Conservation (phyloP, 2,888 invertebrate genomes). For the Hofmannophila pseudospretella region DNA sequence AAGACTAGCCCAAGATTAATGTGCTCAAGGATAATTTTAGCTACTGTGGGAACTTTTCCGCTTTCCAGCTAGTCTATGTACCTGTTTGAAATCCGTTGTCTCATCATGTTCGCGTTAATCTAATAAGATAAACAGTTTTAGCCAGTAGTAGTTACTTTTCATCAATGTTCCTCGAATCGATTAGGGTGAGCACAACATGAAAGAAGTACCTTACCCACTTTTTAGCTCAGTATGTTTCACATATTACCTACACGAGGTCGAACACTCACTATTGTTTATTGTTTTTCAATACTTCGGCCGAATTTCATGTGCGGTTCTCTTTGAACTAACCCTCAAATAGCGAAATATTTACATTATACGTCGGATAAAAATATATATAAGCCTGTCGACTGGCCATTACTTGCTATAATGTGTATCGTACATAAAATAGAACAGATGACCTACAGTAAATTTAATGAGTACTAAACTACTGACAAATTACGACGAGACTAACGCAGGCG, state of each 20-base stretch:
- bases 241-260: conserved; percentile 35
- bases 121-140: background rate
- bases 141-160: background rate
- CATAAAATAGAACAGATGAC: conserved; percentile 55
- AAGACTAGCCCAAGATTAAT: too few relatives aligned
- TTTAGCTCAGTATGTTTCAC: conserved; percentile 28
- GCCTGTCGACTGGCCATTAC: conserved; percentile 62
- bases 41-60: too few relatives aligned
- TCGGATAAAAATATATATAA: conserved; percentile 55
- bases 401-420: conserved; percentile 49
- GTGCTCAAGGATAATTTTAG: too few relatives aligned
- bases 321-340: conserved; percentile 55
- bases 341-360: conserved; percentile 57
- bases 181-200: conserved; percentile 5
- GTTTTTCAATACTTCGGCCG: conserved; percentile 50
- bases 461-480: conserved; percentile 8
- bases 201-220: conserved; percentile 17
- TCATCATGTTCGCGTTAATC: background rate
- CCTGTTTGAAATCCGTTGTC: background rate
- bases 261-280: conserved; percentile 47
- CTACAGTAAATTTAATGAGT: conserved; percentile 10
- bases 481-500: background rate
- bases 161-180: conserved; percentile 5
- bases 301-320: conserved; percentile 51
- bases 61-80: too few relatives aligned